Evolutionary conservation across 2,888 invertebrate species (phyloP), one percentile per base, ranked within the genome.

Genomic region (Mythimna albipuncta): DNA sequence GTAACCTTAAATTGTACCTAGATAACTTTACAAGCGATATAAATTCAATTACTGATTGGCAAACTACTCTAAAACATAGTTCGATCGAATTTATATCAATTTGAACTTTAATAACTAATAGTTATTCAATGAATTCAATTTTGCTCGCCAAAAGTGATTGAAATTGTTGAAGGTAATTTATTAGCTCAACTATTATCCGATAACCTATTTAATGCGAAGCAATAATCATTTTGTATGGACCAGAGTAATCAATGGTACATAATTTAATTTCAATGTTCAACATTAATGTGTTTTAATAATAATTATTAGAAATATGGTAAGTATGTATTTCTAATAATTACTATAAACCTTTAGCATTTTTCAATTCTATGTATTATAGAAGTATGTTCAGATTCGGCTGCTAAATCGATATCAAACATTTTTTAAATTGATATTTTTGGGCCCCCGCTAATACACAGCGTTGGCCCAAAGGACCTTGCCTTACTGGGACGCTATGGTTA

Each of bases 101-200:
- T 79, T 71, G 19, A 70, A 79, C 66, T 67, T 72, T n/a, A 72
- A 66, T 50, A 61, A 50, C 68, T 26, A 68, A 72, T 63, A 50
- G 55, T 47, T 13, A 69, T 69, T 69, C n/a, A 72, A 69, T 78
- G 10, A 69, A 71, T 82, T 78, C 50, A 2, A 69, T 69, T 78
- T 65, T 47, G 58, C 11, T 55, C 10, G 44, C 21, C 41, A 26
- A 68, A 73, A 69, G 38, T 65, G 13, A 21, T 78, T 38, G 21
- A 64, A 72, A 72, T 57, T 41, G 38, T 71, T 74, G 38, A 64
- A 77, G 55, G 70, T 64, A 4, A 61, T 79, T 70, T 44, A 72
- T 47, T 61, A 41, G 35, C 44, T 58, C 6, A 75, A 64, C n/a
- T 65, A 59, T 54, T 54, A 59, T 19, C 13, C 1, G 7, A 44